These are phyloP conservation scores for Sapajus apella DNA, from an alignment of 2,113 vertebrate species.

Conservation along the genomic window DNA sequence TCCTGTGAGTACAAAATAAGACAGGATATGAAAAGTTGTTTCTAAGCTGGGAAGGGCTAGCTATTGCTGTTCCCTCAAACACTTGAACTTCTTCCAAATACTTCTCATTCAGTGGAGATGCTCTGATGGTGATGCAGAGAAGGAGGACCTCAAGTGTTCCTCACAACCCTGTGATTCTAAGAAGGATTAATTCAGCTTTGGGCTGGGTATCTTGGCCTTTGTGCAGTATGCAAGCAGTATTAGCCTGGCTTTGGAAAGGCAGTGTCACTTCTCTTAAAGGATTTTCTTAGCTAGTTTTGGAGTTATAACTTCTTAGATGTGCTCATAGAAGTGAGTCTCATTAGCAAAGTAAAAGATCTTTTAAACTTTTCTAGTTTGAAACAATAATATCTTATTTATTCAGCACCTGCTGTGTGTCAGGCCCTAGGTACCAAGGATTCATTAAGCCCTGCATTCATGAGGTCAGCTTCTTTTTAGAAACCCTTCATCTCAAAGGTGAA, in stretches of 20 bases:
- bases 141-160: neutral
- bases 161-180: neutral
- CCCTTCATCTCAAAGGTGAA: neutral
- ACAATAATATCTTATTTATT: neutral
- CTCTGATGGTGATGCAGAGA: neutral
- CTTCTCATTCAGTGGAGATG: neutral
- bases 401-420: neutral
- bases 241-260: neutral
- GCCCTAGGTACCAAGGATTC: neutral
- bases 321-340: neutral
- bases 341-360: neutral
- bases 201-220: neutral
- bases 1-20: neutral
- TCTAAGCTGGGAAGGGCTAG: neutral
- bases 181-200: neutral
- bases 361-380: neutral
- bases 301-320: neutral
- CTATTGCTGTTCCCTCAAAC: neutral
- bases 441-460: neutral
- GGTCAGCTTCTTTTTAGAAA: neutral
- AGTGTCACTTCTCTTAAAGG: neutral
- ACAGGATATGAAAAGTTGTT: neutral
- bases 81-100: neutral
- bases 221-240: neutral
- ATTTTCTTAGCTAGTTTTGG: neutral